Conservation (phyloP, 1,140 invertebrate genomes). For the Heliconius melpomene region DNA sequence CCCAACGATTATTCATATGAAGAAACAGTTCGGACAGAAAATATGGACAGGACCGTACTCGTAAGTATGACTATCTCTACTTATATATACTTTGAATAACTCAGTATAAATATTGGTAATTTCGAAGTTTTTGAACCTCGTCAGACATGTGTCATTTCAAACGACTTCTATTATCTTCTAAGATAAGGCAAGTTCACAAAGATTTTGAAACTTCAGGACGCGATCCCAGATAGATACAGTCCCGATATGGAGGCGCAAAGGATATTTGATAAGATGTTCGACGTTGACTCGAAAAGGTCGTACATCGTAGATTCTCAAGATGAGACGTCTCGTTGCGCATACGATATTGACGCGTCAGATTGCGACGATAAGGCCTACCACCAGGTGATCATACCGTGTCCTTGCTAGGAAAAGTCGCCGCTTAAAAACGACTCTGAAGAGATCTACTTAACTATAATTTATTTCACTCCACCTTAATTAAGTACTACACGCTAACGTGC, state of each 20-base stretch:
- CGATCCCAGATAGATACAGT: constrained; percentile 79
- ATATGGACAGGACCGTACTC: constrained; percentile 70
- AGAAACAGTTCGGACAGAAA: constrained; percentile 67
- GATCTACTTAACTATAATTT: neutral
- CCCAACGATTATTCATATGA: constrained; percentile 72
- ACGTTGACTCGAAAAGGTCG: constrained; percentile 75
- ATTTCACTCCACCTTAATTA: neutral
- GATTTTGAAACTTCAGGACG: constrained; percentile 77
- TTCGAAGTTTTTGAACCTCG: neutral
- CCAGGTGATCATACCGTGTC: constrained; percentile 63
- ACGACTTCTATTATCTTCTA: neutral
- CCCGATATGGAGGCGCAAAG: constrained; percentile 78
- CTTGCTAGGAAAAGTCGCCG: constrained; percentile 14
- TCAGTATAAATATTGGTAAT: constrained; percentile 4
- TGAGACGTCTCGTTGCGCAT: constrained; percentile 73
- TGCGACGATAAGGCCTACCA: constrained; percentile 77
- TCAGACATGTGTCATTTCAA: neutral
- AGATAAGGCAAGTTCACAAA: constrained; percentile 36
- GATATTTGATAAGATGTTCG: constrained; percentile 81
- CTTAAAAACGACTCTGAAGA: constrained; percentile 9
- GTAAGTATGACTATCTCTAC: constrained; percentile 56
- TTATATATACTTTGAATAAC: neutral
- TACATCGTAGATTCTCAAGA: constrained; percentile 70
- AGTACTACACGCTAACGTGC: neutral
- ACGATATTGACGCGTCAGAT: constrained; percentile 77